phyloP scores from a whole-genome alignment of 2,797 vertebrate genomes.

The Rachycentron canadum region DNA sequence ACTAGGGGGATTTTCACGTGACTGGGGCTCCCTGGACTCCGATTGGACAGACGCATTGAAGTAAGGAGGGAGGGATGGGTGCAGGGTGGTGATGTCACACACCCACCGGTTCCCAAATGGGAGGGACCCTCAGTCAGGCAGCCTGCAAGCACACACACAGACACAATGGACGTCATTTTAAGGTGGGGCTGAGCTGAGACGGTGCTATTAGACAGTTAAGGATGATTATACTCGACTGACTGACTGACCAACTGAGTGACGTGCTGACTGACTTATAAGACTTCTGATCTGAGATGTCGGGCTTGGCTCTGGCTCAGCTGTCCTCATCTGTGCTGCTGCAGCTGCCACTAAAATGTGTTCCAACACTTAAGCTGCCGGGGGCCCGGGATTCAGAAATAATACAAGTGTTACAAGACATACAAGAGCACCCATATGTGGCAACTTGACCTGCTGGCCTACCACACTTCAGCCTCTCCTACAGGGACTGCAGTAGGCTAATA shows the following conservation, averaged over 20 bases:
- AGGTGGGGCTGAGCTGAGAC: slow-evolving; percentile 57
- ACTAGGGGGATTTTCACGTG: slow-evolving; percentile 73
- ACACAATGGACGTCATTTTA: slow-evolving; percentile 73
- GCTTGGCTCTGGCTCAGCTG: slow-evolving; percentile 24
- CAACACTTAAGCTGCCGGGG: slow-evolving; percentile 36
- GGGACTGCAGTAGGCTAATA: slow-evolving; percentile 51
- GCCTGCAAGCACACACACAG: slow-evolving; percentile 56
- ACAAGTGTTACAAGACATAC: slow-evolving; percentile 62
- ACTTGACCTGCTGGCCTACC: slow-evolving; percentile 70
- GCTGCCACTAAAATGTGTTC: slow-evolving; percentile 44
- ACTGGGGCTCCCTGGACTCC: slow-evolving; percentile 50
- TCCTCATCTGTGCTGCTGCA: slow-evolving; percentile 6
- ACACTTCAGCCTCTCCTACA: slow-evolving; percentile 55
- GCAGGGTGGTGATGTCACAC: slow-evolving; percentile 70
- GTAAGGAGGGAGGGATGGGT: slow-evolving; percentile 54
- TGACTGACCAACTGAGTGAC: slow-evolving; percentile 15
- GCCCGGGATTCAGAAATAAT: slow-evolving; percentile 72
- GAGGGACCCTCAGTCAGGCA: slow-evolving; percentile 65
- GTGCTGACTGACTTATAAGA: slow-evolving; percentile 15
- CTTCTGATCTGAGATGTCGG: slow-evolving; percentile 15
- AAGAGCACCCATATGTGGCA: slow-evolving; percentile 60
- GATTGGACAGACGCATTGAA: slow-evolving; percentile 70
- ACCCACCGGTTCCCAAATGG: slow-evolving; percentile 64
- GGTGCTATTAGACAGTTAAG: slow-evolving; percentile 13
- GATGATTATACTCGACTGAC: slow-evolving; percentile 36